A percentile compares a stretch with the other conserved stretches of the same genome.
Evolutionary conservation across 1,140 invertebrate species (phyloP).

Genomic region (Uloborus diversus): DNA sequence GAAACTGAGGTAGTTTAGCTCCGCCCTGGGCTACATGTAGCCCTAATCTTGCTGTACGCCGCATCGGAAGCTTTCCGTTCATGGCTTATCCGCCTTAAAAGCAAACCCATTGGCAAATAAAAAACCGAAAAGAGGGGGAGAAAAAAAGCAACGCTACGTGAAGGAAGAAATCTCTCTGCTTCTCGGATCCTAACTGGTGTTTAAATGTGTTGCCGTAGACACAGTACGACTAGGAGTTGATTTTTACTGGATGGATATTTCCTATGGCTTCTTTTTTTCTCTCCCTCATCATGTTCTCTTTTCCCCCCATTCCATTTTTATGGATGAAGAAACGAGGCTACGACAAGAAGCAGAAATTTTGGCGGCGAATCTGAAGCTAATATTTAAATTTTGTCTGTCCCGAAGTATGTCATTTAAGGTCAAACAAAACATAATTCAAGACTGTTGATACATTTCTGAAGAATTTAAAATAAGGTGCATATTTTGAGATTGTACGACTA

Average conservation of each 20-base stretch:
- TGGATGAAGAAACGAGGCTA: background rate
- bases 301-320: background rate
- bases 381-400: too few species aligned
- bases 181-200: constrained; percentile 34
- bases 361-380: too few species aligned
- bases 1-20: constrained; percentile 30
- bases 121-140: constrained; percentile 1
- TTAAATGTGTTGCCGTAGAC: constrained; percentile 29
- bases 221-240: constrained; percentile 8
- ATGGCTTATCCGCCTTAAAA: constrained; percentile 41
- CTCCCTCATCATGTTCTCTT: background rate
- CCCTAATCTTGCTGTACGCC: constrained; percentile 26
- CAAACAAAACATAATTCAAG: too few species aligned
- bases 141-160: background rate
- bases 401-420: too few species aligned
- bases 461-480: too few species aligned
- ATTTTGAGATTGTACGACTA: too few species aligned
- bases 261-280: constrained; percentile 15
- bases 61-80: constrained; percentile 36
- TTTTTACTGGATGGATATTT: constrained; percentile 46
- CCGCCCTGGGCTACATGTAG: constrained; percentile 11
- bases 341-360: background rate
- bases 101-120: constrained; percentile 1
- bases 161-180: constrained; percentile 12
- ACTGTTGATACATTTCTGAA: too few species aligned